Conservation (phyloP, 92 coral and sea anemone species). For the Porites cylindrica region DNA sequence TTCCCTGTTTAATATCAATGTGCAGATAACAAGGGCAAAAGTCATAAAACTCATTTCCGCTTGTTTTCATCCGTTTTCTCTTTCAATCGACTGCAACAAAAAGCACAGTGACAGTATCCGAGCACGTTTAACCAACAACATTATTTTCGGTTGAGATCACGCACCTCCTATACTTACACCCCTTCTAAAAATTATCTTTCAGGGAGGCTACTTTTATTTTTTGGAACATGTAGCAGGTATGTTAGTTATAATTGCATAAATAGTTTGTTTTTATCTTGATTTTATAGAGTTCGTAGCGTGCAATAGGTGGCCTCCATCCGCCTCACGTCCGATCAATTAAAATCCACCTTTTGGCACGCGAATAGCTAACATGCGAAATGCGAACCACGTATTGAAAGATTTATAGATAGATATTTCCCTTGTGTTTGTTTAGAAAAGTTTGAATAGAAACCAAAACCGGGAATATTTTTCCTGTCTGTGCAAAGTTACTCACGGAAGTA, state of each 20-base stretch:
- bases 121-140: conserved; percentile 6
- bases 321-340: no score
- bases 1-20: not conserved
- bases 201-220: conserved; percentile 95
- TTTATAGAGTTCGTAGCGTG: not conserved
- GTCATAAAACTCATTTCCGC: conserved; percentile 34
- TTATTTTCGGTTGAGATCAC: not conserved
- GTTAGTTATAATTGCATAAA: not conserved
- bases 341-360: no score
- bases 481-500: no score
- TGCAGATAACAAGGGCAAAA: not conserved
- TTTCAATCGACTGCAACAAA: not conserved
- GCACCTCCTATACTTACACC: not conserved
- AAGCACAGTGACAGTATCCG: not conserved
- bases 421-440: no score
- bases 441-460: no score
- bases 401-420: no score
- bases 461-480: no score
- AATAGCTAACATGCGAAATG: no score
- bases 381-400: no score
- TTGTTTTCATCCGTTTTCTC: conserved; percentile 22
- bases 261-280: not conserved
- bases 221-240: conserved; percentile 96
- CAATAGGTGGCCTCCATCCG: not conserved
- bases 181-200: not conserved